A percentile compares a stretch with the other conserved stretches of the same genome.
Conservation (phyloP, 2,113 vertebrate species). For the Beaufortia kweichowensis region DNA sequence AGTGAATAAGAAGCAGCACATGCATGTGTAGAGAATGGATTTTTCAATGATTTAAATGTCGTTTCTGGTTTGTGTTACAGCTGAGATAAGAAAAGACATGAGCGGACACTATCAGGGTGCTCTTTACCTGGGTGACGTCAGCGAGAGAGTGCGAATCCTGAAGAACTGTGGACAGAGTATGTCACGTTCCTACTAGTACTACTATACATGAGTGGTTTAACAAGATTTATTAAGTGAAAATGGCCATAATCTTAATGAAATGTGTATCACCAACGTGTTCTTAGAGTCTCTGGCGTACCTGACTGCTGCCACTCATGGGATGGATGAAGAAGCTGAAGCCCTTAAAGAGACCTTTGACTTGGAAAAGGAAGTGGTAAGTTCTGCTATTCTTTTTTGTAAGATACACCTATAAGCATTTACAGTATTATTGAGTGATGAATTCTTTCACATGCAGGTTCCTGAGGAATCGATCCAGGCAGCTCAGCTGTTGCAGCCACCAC, state of each 20-base stretch:
- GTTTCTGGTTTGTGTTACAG: conserved; percentile 66
- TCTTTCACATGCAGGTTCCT: conserved; percentile 78
- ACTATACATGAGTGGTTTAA: background rate
- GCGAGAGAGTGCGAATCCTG: conserved; percentile 92
- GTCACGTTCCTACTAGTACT: conserved; percentile 45
- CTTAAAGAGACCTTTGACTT: conserved; percentile 92
- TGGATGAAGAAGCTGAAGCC: conserved; percentile 92
- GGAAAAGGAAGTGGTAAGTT: conserved; percentile 89
- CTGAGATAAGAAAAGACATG: conserved; percentile 98
- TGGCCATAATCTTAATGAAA: background rate
- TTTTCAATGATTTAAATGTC: background rate
- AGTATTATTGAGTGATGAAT: background rate
- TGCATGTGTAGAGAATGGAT: background rate
- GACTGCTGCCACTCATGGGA: conserved; percentile 93
- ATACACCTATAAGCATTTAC: background rate
- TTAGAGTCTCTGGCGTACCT: conserved; percentile 96
- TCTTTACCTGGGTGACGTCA: conserved; percentile 91
- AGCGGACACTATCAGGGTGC: conserved; percentile 98
- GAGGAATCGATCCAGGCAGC: conserved; percentile 88
- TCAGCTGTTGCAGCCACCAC: conserved; percentile 89
- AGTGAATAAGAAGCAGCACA: conserved; percentile 48
- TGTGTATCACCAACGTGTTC: background rate
- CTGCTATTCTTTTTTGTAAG: background rate
- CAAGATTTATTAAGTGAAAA: background rate
- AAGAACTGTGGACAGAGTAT: conserved; percentile 97